These are phyloP conservation scores for Malacosoma neustria DNA, from an alignment of 2,888 invertebrate species.

Conservation along the genomic window DNA sequence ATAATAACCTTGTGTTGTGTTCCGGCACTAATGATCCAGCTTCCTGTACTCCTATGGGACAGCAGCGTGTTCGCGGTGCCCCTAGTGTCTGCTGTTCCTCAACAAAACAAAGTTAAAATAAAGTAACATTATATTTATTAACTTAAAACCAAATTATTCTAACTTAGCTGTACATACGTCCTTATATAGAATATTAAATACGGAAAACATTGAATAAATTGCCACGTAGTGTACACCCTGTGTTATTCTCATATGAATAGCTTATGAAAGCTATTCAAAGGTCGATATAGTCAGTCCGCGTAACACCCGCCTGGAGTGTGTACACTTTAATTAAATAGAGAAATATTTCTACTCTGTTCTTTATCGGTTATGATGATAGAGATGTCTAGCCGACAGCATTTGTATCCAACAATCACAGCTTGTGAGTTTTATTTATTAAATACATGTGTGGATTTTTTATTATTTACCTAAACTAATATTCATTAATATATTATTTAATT, in stretches of 20 bases:
- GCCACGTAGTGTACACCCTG: constrained; percentile 12
- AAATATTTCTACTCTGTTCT: neutral
- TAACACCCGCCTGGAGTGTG: neutral
- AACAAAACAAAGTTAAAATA: too few species aligned
- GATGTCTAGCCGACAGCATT: constrained; percentile 57
- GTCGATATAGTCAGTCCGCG: neutral
- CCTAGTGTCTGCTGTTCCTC: too few species aligned
- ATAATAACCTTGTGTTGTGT: too few species aligned
- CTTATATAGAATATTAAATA: constrained; percentile 1
- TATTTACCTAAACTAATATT: too few species aligned
- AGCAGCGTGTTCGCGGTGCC: too few species aligned
- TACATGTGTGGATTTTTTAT: too few species aligned
- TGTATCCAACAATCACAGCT: constrained; percentile 45
- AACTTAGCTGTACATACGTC: too few species aligned
- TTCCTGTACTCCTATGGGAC: too few species aligned
- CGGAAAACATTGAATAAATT: constrained; percentile 3
- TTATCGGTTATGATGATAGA: constrained; percentile 35
- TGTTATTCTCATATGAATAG: constrained; percentile 46
- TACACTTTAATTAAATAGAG: neutral
- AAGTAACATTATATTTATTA: too few species aligned
- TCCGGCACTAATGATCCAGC: too few species aligned
- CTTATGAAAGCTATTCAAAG: constrained; percentile 19
- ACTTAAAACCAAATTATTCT: too few species aligned
- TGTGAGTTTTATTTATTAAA: constrained; percentile 19
- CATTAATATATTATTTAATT: too few species aligned